Base-by-base conservation (phyloP, 2,113 vertebrate species). In the Lepidothrix coronata region DNA sequence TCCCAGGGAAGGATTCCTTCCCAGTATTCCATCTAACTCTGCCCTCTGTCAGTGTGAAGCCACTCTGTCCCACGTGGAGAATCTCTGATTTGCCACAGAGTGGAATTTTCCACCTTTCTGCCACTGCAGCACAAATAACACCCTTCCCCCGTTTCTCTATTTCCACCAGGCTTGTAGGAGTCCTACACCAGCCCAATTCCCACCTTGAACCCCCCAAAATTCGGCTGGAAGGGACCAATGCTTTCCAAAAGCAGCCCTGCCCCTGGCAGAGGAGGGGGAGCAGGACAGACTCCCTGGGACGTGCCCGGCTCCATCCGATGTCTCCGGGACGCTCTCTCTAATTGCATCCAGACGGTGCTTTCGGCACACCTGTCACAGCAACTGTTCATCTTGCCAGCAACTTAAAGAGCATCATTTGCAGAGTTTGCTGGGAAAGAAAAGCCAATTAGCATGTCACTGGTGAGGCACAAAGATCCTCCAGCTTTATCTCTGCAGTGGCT, bases 201-300 rank as follows among this genome's bases (percentile, higher is more conserved):
- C 35, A 88, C 68, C 33, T 30, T 1, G 0, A 1, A 0, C 14
- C 10, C 17, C 51, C 46, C 9, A 1, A 0, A 2, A 37, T 39
- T 9, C 12, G 14, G 2, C 43, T 52, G 61, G 49, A 74, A 68
- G 49, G 0, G 0, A 63, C 61, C 35, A 21, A 13, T 0, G 1
- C 25, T 58, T 51, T 35, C 67, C 11, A 0, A 30, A 65, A n/a
- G 57, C 75, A 54, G 52, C 70, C 9, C 39, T 28, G 51, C 9
- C 59, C 1, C 1, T 0, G 3, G 37, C 72, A 71, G 18, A 24
- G 58, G 37, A 19, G 13, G 31, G 31, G 35, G 28, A 48, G 8
- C 3, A 2, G 51, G n/a, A 68, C 8, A 8, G 52, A 43, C 27
- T 24, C 28, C 49, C 33, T 2, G 5, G 57, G 61, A 68, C 11